Conservation (phyloP, 2,888 invertebrate species). For the Drosophila basisetae region DNA sequence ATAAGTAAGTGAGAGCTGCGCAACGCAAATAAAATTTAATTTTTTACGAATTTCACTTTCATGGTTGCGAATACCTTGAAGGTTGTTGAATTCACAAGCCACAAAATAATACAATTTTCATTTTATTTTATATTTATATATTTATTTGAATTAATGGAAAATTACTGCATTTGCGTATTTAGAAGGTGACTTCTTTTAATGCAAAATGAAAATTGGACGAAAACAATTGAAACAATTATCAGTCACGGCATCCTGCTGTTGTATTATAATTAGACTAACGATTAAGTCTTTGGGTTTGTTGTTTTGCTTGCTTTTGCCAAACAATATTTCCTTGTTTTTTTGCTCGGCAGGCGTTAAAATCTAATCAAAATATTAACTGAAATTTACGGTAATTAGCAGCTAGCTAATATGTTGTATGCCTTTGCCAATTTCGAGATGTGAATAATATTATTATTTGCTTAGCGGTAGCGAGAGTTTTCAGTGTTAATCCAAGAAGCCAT, state of each 20-base stretch:
- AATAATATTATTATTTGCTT: conserved; percentile 11
- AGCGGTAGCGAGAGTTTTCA: conserved; percentile 13
- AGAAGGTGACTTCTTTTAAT: conserved; percentile 1
- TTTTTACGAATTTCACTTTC: conserved; percentile 62
- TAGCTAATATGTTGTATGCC: conserved; percentile 53
- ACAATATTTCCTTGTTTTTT: conserved; percentile 13
- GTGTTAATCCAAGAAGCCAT: conserved; percentile 16
- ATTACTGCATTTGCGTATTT: conserved; percentile 25
- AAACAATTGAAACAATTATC: conserved; percentile 1
- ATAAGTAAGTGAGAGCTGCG: conserved; percentile 38
- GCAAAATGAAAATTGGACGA: neutral
- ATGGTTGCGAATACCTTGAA: conserved; percentile 28
- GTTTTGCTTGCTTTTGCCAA: neutral
- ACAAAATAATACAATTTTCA: neutral
- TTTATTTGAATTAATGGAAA: conserved; percentile 43
- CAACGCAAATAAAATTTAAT: conserved; percentile 37
- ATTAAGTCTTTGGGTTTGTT: neutral
- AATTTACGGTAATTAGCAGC: conserved; percentile 57
- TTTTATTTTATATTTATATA: conserved; percentile 5
- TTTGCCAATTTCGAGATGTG: conserved; percentile 7
- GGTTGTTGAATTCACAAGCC: conserved; percentile 7
- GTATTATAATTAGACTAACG: conserved; percentile 3
- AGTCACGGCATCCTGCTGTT: conserved; percentile 4
- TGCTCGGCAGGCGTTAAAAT: conserved; percentile 31
- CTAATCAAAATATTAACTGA: conserved; percentile 39